Base-by-base conservation (phyloP, 2,797 vertebrate genomes). In the Malacoctenus gilli region DNA sequence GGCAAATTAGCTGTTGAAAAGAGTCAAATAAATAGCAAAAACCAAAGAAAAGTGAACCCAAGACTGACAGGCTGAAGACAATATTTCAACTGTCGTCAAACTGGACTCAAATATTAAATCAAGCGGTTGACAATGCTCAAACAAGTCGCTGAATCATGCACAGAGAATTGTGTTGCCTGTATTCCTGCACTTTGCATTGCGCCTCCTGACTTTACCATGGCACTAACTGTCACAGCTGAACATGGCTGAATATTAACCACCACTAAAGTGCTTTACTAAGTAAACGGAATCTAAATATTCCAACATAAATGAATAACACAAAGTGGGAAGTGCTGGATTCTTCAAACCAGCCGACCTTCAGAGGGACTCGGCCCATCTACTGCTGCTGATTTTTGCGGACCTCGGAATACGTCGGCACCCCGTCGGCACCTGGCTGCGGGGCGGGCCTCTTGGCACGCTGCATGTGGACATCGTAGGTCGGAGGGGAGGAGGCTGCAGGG, bases 211-310 rank as follows among this genome's bases (percentile, higher is more conserved):
- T 12, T 48, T 14, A 25, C 36, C 46, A 14, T 41, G 13, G 25
- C 8, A 39, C 22, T 20, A 37, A 25, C 11, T 1, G 20, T 63
- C 22, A 44, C 4, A 21, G 1, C 39, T 25, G 34, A 60, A 55
- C 70, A 25, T 80, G 68, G 31, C n/a, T n/a, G n/a, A n/a, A n/a
- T n/a, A 75, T 84, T 82, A 67, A 66, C 59, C 16, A 4, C 19
- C 21, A 15, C 12, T 55, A 31, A 50, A 60, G 48, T 71, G 52
- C 60, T 48, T 28, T 11, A 22, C 25, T 13, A 10, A 0, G 3
- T 38, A 49, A 74, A 47, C 35, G 25, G 20, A 32, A 13, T 35
- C 30, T 4, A 32, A 8, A 40, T 18, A 13, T 9, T 13, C 30
- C 21, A 5, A 21, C 13, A 25, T 14, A 41, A 20, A 3, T 5